These are phyloP conservation scores for Mythimna pallens DNA, from an alignment of 2,888 invertebrate genomes.

Conservation along the genomic window DNA sequence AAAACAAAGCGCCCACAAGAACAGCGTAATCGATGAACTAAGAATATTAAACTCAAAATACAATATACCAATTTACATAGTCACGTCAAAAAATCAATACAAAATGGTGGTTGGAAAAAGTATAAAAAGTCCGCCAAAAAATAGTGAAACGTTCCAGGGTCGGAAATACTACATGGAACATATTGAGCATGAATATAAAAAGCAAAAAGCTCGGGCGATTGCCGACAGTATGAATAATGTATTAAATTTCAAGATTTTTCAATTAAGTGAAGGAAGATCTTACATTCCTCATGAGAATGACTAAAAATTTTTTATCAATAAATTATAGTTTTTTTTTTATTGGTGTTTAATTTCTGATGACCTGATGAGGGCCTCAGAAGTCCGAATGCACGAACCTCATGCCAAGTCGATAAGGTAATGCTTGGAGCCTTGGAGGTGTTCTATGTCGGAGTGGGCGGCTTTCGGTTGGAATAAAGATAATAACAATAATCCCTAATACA, in stretches of 20 bases:
- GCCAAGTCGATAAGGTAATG: too few species aligned
- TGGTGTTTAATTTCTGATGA: too few species aligned
- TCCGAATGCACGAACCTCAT: too few species aligned
- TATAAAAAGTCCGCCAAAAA: not conserved
- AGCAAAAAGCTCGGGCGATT: too few species aligned
- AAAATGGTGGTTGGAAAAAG: too few species aligned
- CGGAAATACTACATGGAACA: not conserved
- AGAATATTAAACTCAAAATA: slow-evolving; percentile 1
- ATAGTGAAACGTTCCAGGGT: not conserved
- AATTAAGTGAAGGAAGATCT: not conserved
- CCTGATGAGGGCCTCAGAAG: too few species aligned
- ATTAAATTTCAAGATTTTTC: not conserved
- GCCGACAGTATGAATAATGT: not conserved
- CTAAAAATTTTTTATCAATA: not conserved
- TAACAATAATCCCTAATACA: too few species aligned
- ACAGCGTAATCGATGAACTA: not conserved
- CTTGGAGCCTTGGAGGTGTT: too few species aligned
- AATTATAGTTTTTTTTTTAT: too few species aligned
- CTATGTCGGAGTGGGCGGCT: too few species aligned
- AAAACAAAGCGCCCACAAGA: not conserved
- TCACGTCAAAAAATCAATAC: not conserved
- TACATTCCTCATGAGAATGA: not conserved
- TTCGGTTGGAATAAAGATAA: too few species aligned
- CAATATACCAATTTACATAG: slow-evolving; percentile 14
- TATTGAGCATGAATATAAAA: not conserved